phyloP scores from a whole-genome alignment of 2,888 invertebrate species.

The Amiota minor region DNA sequence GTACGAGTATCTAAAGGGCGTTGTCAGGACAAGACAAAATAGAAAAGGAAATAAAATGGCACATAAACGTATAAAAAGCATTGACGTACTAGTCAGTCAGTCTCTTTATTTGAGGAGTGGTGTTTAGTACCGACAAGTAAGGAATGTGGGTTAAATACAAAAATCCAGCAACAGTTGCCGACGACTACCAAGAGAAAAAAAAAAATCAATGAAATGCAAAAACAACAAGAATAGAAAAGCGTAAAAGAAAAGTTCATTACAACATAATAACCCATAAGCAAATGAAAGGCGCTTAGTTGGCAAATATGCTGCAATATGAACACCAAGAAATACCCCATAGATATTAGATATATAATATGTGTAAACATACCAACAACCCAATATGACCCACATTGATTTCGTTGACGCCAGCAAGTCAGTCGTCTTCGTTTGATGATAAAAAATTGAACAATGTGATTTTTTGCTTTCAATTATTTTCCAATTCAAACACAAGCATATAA shows the following conservation, averaged over 20 bases:
- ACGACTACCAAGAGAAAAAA: not conserved
- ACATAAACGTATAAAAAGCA: conserved; percentile 11
- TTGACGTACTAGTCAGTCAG: not conserved
- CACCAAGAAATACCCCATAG: not conserved
- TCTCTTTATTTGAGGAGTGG: conserved; percentile 9
- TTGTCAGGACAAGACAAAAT: conserved; percentile 18
- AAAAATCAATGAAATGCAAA: conserved; percentile 12
- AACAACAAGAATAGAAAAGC: not conserved
- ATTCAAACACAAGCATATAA: no score
- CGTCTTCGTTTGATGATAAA: conserved; percentile 24
- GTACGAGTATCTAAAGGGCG: conserved; percentile 5
- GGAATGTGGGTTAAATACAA: conserved; percentile 10
- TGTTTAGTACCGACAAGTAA: not conserved
- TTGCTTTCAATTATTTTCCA: no score
- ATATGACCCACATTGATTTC: conserved; percentile 30
- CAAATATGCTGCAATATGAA: not conserved
- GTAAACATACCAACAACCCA: not conserved
- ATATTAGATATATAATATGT: not conserved
- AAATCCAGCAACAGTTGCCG: conserved; percentile 18
- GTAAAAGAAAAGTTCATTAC: conserved; percentile 9
- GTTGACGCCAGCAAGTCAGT: conserved; percentile 20
- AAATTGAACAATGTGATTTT: not conserved
- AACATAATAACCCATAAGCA: conserved; percentile 4
- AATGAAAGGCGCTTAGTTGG: conserved; percentile 13
- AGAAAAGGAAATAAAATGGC: conserved; percentile 7